Percentiles rank a stretch among this genome's conserved stretches.
Conservation (phyloP, 2,888 invertebrate genomes). For the Xestia xanthographa region DNA sequence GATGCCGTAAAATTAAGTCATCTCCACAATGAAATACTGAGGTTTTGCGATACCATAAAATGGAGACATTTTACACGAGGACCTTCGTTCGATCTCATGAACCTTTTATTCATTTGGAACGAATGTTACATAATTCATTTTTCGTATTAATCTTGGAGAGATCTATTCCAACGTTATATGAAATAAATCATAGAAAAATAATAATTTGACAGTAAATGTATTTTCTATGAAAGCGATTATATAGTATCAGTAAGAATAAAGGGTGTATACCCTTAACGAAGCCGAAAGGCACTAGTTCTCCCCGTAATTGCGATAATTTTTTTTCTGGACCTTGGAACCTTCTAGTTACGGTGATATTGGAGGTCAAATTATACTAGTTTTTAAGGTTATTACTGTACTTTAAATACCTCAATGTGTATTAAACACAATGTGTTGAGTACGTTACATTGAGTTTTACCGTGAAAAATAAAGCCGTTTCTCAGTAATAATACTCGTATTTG, state of each 20-base stretch:
- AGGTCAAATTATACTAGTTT: too few species aligned
- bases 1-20: constrained; percentile 43
- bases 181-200: constrained; percentile 14
- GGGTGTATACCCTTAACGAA: too few species aligned
- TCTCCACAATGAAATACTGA: constrained; percentile 33
- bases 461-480: too few species aligned
- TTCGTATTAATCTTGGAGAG: constrained; percentile 18
- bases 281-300: too few species aligned
- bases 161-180: constrained; percentile 7
- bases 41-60: constrained; percentile 36
- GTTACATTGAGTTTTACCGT: too few species aligned
- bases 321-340: too few species aligned
- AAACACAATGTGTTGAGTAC: too few species aligned
- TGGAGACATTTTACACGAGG: constrained; percentile 17
- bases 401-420: too few species aligned
- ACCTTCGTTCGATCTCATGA: constrained; percentile 13
- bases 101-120: constrained; percentile 41
- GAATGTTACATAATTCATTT: constrained; percentile 52
- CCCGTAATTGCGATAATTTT: too few species aligned
- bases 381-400: too few species aligned
- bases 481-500: too few species aligned
- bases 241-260: background rate
- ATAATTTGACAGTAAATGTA: background rate
- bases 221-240: background rate
- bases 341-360: too few species aligned